phyloP scores from a whole-genome alignment of 2,797 vertebrate genomes.

The Amphiprion clarkii region DNA sequence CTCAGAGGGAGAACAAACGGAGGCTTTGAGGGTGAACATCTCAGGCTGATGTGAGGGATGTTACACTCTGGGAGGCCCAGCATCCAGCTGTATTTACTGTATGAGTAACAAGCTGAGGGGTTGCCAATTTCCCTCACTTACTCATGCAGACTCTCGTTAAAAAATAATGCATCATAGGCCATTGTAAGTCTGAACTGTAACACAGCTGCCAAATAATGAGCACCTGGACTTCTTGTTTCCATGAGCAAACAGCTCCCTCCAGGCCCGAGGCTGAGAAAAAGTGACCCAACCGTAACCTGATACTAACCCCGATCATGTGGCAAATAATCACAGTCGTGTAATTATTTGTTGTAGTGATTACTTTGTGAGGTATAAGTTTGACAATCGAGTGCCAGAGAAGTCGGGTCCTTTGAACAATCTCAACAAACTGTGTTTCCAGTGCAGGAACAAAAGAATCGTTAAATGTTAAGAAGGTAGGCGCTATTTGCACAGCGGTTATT shows the following conservation, averaged over 20 bases:
- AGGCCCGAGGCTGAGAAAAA: background rate
- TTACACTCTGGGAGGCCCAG: slow-evolving; percentile 6
- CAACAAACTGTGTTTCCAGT: too few species aligned
- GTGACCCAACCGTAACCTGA: slow-evolving; percentile 6
- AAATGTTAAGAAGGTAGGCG: too few species aligned
- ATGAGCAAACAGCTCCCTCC: slow-evolving; percentile 7
- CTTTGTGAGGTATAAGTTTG: too few species aligned
- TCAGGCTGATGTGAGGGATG: slow-evolving; percentile 32
- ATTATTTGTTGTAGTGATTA: too few species aligned
- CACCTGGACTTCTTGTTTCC: slow-evolving; percentile 21
- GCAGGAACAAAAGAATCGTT: too few species aligned
- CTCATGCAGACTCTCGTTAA: background rate
- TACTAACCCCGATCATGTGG: background rate
- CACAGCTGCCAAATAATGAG: slow-evolving; percentile 37
- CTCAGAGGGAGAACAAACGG: slow-evolving; percentile 20
- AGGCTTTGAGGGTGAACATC: slow-evolving; percentile 34
- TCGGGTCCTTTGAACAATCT: too few species aligned
- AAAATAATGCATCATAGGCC: slow-evolving; percentile 26
- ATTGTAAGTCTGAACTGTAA: slow-evolving; percentile 8
- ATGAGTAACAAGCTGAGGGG: slow-evolving; percentile 17
- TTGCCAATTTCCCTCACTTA: background rate
- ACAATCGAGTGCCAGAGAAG: too few species aligned
- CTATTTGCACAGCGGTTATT: too few species aligned
- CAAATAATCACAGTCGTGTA: too few species aligned
- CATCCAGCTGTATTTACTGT: slow-evolving; percentile 37